These are phyloP conservation scores for Epistrophe eligans DNA, from an alignment of 2,888 invertebrate species.

Conservation along the genomic window DNA sequence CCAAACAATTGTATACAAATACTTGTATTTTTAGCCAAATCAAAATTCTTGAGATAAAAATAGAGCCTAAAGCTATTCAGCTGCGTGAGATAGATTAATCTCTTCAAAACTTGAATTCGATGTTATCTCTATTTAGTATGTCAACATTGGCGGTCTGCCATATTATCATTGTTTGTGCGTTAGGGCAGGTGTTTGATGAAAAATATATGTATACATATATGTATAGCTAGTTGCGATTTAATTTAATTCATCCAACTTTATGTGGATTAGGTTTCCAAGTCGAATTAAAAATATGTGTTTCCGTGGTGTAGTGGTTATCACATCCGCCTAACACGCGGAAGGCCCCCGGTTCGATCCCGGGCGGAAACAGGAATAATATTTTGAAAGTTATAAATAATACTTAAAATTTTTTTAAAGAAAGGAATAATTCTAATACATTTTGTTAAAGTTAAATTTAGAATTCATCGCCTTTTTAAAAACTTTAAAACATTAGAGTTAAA, in stretches of 20 bases:
- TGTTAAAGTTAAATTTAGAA: too few relatives aligned
- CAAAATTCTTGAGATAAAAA: conserved; percentile 21
- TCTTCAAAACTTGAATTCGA: not conserved
- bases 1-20: not conserved
- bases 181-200: not conserved
- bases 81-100: conserved; percentile 8
- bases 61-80: conserved; percentile 27
- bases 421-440: too few relatives aligned
- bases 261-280: not conserved
- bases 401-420: not conserved
- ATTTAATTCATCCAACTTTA: not conserved
- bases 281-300: conserved; percentile 77
- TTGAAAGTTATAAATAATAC: not conserved
- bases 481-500: too few relatives aligned
- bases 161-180: not conserved
- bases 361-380: conserved; percentile 80
- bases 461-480: too few relatives aligned
- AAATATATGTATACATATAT: not conserved
- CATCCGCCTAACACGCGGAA: conserved; percentile 85
- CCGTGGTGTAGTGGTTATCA: conserved; percentile 84
- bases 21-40: not conserved
- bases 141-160: conserved; percentile 8
- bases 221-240: not conserved
- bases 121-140: not conserved
- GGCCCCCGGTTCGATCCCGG: conserved; percentile 85